phyloP scores from a whole-genome alignment of 2,113 vertebrate genomes.

The Tretioscincus oriximinensis region DNA sequence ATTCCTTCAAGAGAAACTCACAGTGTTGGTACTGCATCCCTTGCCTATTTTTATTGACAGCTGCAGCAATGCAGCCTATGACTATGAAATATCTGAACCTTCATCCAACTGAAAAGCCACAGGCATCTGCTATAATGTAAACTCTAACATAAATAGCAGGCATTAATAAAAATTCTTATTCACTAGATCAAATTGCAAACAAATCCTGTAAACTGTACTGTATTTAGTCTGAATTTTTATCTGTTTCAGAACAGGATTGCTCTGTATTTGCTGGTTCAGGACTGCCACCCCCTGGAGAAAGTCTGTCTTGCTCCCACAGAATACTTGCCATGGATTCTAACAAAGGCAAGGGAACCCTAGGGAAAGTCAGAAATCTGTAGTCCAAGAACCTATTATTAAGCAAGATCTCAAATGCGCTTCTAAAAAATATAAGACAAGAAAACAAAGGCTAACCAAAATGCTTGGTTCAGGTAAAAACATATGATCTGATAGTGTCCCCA shows the following conservation, averaged over 20 bases:
- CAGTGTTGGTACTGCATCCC: neutral
- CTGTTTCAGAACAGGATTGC: rapidly evolving
- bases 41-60: neutral
- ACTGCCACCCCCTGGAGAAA: neutral
- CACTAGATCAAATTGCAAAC: neutral
- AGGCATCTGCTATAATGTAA: neutral
- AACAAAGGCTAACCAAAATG: neutral
- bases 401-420: neutral
- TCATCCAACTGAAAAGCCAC: neutral
- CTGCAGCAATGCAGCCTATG: neutral
- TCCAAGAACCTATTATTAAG: neutral
- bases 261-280: neutral
- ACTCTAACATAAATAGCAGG: neutral
- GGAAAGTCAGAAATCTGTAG: neutral
- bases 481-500: neutral
- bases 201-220: neutral
- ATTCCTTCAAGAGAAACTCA: neutral
- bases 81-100: neutral
- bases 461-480: neutral
- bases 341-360: neutral
- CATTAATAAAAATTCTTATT: neutral
- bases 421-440: neutral
- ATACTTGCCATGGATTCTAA: neutral
- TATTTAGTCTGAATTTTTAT: neutral
- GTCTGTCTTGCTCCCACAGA: neutral